These are phyloP conservation scores for Smittia sp. DNA, from an alignment of 2,888 invertebrate species.

Conservation along the genomic window DNA sequence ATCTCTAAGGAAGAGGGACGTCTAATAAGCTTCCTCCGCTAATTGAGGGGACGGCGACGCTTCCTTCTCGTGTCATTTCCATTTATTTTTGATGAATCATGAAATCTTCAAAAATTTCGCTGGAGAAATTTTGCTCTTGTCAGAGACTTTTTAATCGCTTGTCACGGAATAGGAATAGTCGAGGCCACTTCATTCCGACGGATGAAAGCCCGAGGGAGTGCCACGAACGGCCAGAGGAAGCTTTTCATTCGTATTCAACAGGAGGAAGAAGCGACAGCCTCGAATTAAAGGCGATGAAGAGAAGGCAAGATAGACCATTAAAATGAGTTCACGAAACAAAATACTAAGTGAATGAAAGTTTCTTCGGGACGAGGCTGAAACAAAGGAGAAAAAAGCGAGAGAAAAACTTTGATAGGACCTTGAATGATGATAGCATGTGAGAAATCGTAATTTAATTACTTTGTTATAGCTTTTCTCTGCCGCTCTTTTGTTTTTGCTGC, in stretches of 20 bases:
- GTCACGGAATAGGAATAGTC: too few species aligned
- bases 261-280: not conserved
- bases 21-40: too few species aligned
- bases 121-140: too few species aligned
- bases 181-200: too few species aligned
- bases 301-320: not conserved
- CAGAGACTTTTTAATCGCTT: too few species aligned
- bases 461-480: not conserved
- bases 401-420: conserved; percentile 10
- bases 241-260: not conserved
- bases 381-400: not conserved
- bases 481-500: not conserved
- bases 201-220: too few species aligned
- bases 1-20: too few species aligned
- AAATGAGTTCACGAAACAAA: not conserved
- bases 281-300: not conserved
- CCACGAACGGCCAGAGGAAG: too few species aligned
- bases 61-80: too few species aligned
- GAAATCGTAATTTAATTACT: conserved; percentile 19
- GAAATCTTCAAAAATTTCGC: too few species aligned
- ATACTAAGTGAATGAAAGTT: not conserved
- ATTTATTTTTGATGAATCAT: too few species aligned
- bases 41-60: too few species aligned
- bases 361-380: not conserved
- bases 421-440: conserved; percentile 10